Conservation (phyloP, 2,113 vertebrate species). For the Pampusana beccarii region DNA sequence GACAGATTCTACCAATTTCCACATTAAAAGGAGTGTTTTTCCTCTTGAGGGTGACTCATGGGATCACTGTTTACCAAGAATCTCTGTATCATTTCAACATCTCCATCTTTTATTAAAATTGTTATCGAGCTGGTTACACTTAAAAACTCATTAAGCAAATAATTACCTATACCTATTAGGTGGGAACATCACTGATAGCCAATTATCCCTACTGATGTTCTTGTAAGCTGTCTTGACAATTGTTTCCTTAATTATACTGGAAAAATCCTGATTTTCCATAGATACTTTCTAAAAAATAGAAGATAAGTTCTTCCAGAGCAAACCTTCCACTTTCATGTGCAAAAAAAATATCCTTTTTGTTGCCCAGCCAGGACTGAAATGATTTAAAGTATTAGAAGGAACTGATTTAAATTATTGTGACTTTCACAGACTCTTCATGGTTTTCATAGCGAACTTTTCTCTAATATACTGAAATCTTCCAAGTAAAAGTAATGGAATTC, state of each 20-base stretch:
- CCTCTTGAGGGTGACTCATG: not conserved
- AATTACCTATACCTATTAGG: not conserved
- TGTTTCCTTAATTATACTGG: not conserved
- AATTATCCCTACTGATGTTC: not conserved
- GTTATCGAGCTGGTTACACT: not conserved
- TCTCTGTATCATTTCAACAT: not conserved
- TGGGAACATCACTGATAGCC: not conserved
- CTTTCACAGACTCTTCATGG: not conserved
- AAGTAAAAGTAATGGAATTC: not conserved
- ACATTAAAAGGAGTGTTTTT: not conserved
- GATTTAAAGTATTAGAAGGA: not conserved
- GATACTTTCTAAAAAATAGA: not conserved
- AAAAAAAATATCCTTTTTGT: not conserved
- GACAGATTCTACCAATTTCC: not conserved
- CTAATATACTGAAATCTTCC: not conserved
- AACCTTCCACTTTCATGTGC: not conserved
- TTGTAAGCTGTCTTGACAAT: not conserved
- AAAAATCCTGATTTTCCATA: not conserved
- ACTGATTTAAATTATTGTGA: not conserved
- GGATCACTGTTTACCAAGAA: slow-evolving; percentile 14
- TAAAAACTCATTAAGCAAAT: not conserved
- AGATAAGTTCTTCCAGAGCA: not conserved
- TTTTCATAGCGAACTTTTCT: not conserved
- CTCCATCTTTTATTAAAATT: not conserved
- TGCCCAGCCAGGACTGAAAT: not conserved